Evolutionary conservation across 2,888 invertebrate species (phyloP).

Genomic region (Apoda limacodes): DNA sequence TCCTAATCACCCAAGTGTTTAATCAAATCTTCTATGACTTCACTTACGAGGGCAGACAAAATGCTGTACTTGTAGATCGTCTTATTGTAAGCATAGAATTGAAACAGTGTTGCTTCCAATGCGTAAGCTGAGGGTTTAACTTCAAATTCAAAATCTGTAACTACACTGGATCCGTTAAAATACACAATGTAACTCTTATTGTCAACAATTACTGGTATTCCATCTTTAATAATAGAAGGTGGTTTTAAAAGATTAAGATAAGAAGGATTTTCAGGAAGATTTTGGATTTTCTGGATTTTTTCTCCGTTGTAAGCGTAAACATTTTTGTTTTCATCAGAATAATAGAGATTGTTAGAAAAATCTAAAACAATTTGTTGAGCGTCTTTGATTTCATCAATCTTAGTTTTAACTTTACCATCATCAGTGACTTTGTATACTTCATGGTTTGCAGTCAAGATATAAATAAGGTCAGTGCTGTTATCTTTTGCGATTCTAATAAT

Average conservation of each 20-base stretch:
- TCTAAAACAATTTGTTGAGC: constrained; percentile 16
- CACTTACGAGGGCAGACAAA: constrained; percentile 11
- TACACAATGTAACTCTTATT: constrained; percentile 28
- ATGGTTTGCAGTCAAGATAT: constrained; percentile 15
- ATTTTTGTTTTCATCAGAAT: constrained; percentile 9
- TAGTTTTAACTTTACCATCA: constrained; percentile 9
- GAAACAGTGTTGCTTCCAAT: constrained; percentile 33
- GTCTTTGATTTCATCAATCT: constrained; percentile 5
- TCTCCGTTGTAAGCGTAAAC: constrained; percentile 23
- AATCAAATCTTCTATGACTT: constrained; percentile 24
- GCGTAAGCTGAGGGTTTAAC: constrained; percentile 35
- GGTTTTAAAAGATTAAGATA: constrained; percentile 31
- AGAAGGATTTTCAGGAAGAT: constrained; percentile 30
- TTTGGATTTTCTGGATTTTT: constrained; percentile 31
- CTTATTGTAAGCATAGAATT: constrained; percentile 41
- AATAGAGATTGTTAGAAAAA: constrained; percentile 14
- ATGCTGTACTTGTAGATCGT: constrained; percentile 47
- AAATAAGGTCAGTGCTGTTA: constrained; percentile 23
- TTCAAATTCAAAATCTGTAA: constrained; percentile 23
- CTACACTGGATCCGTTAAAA: constrained; percentile 31
- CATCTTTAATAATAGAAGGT: constrained; percentile 29
- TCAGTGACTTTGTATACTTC: constrained; percentile 13
- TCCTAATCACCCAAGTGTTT: constrained; percentile 24
- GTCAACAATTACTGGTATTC: constrained; percentile 30
- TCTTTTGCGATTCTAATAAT: constrained; percentile 32